A percentile compares a stretch with the other conserved stretches of the same genome.
phyloP scores from a whole-genome alignment of 2,113 vertebrate genomes.

The Hylia prasina region DNA sequence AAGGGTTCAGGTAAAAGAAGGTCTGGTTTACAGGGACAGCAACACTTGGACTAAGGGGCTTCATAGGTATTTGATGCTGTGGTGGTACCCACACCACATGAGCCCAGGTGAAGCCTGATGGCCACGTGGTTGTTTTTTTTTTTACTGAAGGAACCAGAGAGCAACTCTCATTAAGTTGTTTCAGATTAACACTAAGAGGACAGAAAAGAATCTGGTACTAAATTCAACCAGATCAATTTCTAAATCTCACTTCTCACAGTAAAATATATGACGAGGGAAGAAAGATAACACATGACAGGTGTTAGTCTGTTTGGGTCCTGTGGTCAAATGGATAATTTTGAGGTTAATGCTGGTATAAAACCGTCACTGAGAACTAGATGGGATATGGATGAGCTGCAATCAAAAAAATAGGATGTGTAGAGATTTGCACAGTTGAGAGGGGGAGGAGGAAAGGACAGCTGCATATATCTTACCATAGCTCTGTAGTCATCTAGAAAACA shows the following conservation, averaged over 20 bases:
- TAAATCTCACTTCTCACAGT: background rate
- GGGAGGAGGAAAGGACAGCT: background rate
- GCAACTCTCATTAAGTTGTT: background rate
- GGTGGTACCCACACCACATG: rapidly evolving
- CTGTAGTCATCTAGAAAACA: background rate
- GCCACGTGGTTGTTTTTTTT: rapidly evolving
- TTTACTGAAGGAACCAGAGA: background rate
- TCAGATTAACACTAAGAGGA: background rate
- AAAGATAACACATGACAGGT: background rate
- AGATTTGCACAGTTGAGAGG: background rate
- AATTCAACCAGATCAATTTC: background rate
- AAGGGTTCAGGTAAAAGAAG: conserved; percentile 76
- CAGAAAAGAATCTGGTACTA: background rate
- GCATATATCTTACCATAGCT: background rate
- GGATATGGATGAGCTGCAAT: background rate
- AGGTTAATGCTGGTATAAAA: background rate
- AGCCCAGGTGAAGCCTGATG: background rate
- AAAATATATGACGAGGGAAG: background rate
- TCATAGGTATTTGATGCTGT: background rate
- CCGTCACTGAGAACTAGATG: background rate
- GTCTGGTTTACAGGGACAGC: background rate
- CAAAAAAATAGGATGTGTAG: background rate
- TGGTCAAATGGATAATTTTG: background rate
- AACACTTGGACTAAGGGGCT: background rate
- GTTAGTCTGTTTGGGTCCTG: background rate